A percentile compares a stretch with the other conserved stretches of the same genome.
Conservation (phyloP, 2,888 invertebrate genomes). For the Troides oblongomaculatus region DNA sequence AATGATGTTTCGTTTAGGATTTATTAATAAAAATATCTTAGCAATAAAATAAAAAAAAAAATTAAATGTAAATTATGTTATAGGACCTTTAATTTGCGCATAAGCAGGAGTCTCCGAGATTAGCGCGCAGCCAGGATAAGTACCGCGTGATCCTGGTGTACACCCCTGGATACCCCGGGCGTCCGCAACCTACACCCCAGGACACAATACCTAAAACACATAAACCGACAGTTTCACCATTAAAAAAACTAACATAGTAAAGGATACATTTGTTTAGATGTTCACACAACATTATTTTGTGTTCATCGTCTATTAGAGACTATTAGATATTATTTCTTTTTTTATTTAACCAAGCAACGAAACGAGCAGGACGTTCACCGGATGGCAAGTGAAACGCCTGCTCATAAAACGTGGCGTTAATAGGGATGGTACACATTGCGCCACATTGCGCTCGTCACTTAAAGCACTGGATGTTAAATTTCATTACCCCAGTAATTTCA, state of each 20-base stretch:
- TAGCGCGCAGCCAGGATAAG: constrained; percentile 87
- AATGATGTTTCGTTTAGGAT: not conserved
- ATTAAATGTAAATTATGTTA: constrained; percentile 1
- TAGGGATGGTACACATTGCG: too few relatives aligned
- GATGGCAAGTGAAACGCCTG: too few relatives aligned
- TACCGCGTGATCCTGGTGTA: constrained; percentile 86
- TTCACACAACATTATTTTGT: not conserved
- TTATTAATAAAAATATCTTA: not conserved
- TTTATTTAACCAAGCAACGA: too few relatives aligned
- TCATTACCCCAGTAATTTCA: too few relatives aligned
- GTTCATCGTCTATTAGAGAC: too few relatives aligned
- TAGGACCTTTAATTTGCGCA: constrained; percentile 72
- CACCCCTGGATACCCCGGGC: constrained; percentile 87
- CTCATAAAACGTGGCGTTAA: too few relatives aligned
- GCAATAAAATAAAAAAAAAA: constrained; percentile 9
- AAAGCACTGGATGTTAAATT: too few relatives aligned
- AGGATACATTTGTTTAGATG: not conserved
- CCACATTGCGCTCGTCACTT: not conserved
- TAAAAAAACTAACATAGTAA: too few relatives aligned
- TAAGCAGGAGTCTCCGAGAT: constrained; percentile 86
- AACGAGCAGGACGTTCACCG: too few relatives aligned
- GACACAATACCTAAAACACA: constrained; percentile 86
- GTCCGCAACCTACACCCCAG: constrained; percentile 90
- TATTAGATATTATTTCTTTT: too few relatives aligned
- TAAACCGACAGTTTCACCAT: too few relatives aligned